These are phyloP conservation scores for Puma concolor DNA, from an alignment of 2,113 vertebrate species.

Conservation along the genomic window DNA sequence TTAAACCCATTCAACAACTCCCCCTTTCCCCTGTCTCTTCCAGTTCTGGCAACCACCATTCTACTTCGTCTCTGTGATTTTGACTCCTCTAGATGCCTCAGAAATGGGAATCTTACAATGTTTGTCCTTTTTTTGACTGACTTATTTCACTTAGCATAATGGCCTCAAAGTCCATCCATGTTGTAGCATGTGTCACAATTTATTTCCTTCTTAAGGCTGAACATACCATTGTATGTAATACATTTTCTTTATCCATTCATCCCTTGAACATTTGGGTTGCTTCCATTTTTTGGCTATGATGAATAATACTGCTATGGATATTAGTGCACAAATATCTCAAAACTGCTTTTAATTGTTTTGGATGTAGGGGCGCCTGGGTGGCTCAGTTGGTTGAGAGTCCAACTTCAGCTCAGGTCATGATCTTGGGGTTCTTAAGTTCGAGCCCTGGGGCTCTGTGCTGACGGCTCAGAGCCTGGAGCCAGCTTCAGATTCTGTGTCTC, in stretches of 20 bases:
- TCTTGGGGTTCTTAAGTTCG: too few species aligned
- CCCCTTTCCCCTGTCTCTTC: not conserved
- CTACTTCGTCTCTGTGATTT: not conserved
- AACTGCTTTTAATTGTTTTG: not conserved
- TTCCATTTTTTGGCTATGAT: not conserved
- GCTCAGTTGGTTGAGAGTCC: too few species aligned
- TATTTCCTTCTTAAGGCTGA: not conserved
- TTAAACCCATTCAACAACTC: not conserved
- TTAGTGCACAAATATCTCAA: not conserved
- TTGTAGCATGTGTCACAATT: not conserved
- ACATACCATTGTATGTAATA: not conserved
- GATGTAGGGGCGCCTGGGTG: too few species aligned
- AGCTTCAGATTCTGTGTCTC: too few species aligned
- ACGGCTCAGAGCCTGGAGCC: too few species aligned
- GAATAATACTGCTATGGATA: not conserved
- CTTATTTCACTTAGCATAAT: not conserved
- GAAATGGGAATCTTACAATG: not conserved
- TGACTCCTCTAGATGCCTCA: not conserved
- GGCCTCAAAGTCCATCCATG: not conserved
- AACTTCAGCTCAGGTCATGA: too few species aligned
- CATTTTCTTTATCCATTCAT: not conserved
- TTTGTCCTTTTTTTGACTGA: not conserved
- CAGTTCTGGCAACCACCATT: not conserved
- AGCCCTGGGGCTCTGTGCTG: too few species aligned
- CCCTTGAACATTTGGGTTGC: not conserved